These are phyloP conservation scores for Zosterops japonicus DNA, from an alignment of 2,113 vertebrate genomes.

Conservation along the genomic window DNA sequence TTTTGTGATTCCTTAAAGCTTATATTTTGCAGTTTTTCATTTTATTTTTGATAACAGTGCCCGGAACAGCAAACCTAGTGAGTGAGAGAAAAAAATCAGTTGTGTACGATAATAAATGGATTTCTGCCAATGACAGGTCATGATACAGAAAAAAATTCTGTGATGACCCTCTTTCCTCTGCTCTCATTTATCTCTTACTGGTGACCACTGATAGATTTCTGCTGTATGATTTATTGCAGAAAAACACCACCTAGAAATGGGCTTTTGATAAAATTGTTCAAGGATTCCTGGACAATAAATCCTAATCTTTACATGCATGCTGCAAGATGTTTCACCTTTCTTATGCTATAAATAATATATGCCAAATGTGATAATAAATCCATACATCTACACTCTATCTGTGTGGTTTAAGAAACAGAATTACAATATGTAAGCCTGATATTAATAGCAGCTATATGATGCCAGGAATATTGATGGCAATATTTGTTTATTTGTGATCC, in stretches of 20 bases:
- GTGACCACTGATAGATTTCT: constrained; percentile 97
- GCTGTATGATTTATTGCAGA: constrained; percentile 96
- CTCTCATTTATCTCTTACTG: constrained; percentile 97
- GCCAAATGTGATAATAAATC: constrained; percentile 92
- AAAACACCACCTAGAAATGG: constrained; percentile 99
- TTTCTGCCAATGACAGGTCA: constrained; percentile 87
- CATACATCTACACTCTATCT: constrained; percentile 88
- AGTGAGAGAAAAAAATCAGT: constrained; percentile 90
- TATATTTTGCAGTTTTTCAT: constrained; percentile 74
- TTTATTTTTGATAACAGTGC: constrained; percentile 77
- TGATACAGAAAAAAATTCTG: constrained; percentile 89
- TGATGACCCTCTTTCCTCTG: constrained; percentile 95
- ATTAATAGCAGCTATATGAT: constrained; percentile 67
- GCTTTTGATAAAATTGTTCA: constrained; percentile 99
- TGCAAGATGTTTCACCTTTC: constrained; percentile 95
- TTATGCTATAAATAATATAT: constrained; percentile 93
- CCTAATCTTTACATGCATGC: constrained; percentile 96
- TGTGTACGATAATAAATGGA: constrained; percentile 87
- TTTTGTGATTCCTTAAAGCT: constrained; percentile 72
- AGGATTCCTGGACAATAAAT: constrained; percentile 99
- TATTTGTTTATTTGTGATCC: constrained; percentile 67
- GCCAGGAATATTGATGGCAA: constrained; percentile 63
- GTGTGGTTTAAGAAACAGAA: constrained; percentile 83
- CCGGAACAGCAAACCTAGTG: constrained; percentile 82
- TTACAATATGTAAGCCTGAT: constrained; percentile 67